Evolutionary conservation across 2,888 invertebrate species (phyloP).

Genomic region (Formica aserva): DNA sequence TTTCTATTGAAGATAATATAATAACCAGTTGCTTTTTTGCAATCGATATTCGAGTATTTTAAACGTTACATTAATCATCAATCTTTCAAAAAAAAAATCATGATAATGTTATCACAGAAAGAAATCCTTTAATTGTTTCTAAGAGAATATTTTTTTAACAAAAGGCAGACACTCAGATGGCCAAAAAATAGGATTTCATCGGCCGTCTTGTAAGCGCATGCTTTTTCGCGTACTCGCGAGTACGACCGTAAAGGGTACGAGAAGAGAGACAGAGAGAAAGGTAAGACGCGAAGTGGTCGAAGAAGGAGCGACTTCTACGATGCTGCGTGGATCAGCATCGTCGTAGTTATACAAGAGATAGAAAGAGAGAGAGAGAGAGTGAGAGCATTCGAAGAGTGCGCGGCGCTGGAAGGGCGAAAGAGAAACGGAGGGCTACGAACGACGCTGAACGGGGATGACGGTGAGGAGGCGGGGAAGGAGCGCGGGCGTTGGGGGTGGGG

Average conservation of each 20-base stretch:
- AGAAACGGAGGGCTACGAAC: conserved; percentile 60
- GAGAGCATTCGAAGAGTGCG: conserved; percentile 66
- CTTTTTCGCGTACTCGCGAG: neutral
- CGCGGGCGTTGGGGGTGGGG: conserved; percentile 76
- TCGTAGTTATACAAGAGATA: conserved; percentile 28
- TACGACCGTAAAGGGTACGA: neutral
- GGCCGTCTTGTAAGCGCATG: neutral
- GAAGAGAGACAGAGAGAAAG: conserved; percentile 53
- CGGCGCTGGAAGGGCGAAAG: conserved; percentile 54
- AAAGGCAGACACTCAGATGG: neutral
- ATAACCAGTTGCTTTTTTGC: neutral
- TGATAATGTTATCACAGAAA: too few relatives aligned
- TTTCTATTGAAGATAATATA: neutral
- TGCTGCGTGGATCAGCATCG: conserved; percentile 60
- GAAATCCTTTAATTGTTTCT: too few relatives aligned
- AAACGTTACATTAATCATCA: neutral
- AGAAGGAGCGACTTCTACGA: conserved; percentile 46
- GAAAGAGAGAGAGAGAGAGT: conserved; percentile 59
- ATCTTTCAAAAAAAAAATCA: too few relatives aligned
- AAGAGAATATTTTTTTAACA: neutral
- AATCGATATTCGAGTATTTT: neutral
- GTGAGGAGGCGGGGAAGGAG: conserved; percentile 72
- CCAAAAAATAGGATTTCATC: conserved; percentile 13
- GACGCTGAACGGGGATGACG: conserved; percentile 51
- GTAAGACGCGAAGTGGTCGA: conserved; percentile 36